Base-by-base conservation (phyloP, 2,888 invertebrate genomes). In the Bombylius major region DNA sequence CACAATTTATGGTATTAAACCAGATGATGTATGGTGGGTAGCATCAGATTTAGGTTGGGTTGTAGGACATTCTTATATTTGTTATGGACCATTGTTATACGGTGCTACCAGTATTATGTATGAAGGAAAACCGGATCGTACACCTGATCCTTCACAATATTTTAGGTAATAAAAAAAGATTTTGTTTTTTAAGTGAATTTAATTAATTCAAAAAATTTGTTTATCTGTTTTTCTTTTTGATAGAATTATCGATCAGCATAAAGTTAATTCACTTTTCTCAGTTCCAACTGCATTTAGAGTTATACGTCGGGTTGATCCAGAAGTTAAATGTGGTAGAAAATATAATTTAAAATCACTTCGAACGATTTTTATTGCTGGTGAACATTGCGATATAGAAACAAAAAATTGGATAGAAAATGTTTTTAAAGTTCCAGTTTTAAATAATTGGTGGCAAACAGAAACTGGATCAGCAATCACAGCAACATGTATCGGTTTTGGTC, bases 391-490 rank as follows among this genome's bases (percentile, higher is more conserved):
- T 69, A 83, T 87, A 62, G 93, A 93, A 67, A 92, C 95, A 0
- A 86, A 90, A 76, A 66, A 75, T 8, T 90, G 89, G 89, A 82
- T 85, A 6, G 82, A 83, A 66, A 78, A 78, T 57, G 77, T 76
- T 8, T 86, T 90, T 66, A 78, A 83, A 56, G 85, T 84, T 9
- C 88, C 89, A 0, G 79, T 92, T 5, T 71, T 93, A 54, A 95
- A 96, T 71, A 89, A 96, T 71, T 96, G 94, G 94, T 96, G 96
- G 95, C 96, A 96, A 76, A 95, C 96, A 4, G 96, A 96, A 75
- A 89, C 91, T 0, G 95, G 95, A 0, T 90, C 91, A 58, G 85
- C 93, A 0, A 88, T 96, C 56, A 90, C 93, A 0, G 87, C 91
- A 0, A 83, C 87, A 0, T 90, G 90, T 67, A 68, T 88, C 9